Conservation (phyloP, 2,113 vertebrate species). For the Coregonus clupeaformis region DNA sequence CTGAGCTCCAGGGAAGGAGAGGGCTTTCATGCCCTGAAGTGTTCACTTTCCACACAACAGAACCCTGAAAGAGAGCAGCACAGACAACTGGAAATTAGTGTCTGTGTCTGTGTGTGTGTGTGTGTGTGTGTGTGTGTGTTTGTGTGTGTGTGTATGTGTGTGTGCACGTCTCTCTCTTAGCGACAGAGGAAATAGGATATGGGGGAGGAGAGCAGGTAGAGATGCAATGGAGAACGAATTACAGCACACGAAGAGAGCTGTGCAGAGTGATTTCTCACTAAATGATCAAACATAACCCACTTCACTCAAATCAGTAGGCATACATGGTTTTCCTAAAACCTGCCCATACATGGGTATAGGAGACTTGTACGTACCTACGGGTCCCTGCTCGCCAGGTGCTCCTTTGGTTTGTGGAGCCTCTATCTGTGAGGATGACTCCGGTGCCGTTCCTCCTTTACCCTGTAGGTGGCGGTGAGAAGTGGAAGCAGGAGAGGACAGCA, state of each 20-base stretch:
- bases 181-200: slow-evolving; percentile 46
- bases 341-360: background rate
- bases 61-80: slow-evolving; percentile 38
- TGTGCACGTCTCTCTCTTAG: background rate
- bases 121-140: no score
- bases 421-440: slow-evolving; percentile 66
- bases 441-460: slow-evolving; percentile 45
- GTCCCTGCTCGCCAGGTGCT: slow-evolving; percentile 67
- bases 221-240: slow-evolving; percentile 9
- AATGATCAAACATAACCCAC: slow-evolving; percentile 27
- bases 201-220: slow-evolving; percentile 44
- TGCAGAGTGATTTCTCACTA: slow-evolving; percentile 23
- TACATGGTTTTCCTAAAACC: background rate
- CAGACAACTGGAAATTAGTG: slow-evolving; percentile 43
- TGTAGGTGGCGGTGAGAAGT: slow-evolving; percentile 49
- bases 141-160: no score
- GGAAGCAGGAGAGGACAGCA: slow-evolving; percentile 61
- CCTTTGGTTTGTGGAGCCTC: slow-evolving; percentile 73
- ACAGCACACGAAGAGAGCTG: slow-evolving; percentile 8
- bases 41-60: slow-evolving; percentile 41
- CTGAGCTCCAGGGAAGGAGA: slow-evolving; percentile 45
- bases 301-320: slow-evolving; percentile 8
- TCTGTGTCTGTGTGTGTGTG: background rate
- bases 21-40: slow-evolving; percentile 30
- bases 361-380: slow-evolving; percentile 63